Base-by-base conservation (phyloP, 2,888 invertebrate genomes). In the Orgyia antiqua region DNA sequence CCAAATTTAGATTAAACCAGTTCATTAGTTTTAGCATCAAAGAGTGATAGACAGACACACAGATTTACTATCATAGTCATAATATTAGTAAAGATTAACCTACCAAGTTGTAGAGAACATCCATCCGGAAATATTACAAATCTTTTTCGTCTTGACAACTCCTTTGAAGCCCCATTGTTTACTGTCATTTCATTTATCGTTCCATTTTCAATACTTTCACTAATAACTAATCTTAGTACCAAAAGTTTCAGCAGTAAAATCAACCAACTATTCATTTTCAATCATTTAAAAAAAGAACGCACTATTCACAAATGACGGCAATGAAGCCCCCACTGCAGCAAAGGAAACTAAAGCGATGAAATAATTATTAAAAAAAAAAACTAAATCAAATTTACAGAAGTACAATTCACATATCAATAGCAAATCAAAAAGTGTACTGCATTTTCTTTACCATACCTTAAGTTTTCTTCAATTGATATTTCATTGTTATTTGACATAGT, bases 91-190 rank as follows among this genome's bases (percentile, higher is more conserved):
- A n/a, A n/a, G 12, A 20, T 25, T 20, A 31, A 23, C 79, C 54
- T 58, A 88, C 89, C 87, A 56, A 90, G 84, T 77, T 90, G 89
- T 38, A 90, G 57, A 36, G 89, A 89, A 58, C 89, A 88, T 36
- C 89, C 89, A 44, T 88, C 87, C 28, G 89, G 89, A 68, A 89
- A 89, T 55, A 87, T 75, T 58, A 90, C 58, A 66, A 87, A 89
- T 61, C 90, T 86, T 67, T 88, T 89, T 51, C 79, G 76, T 48
- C 89, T 77, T 17, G 89, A 88, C 54, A 89, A 59, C 27, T 68
- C 46, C 51, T 59, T 67, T 31, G 70, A 58, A 45, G 45, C 51
- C 36, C 51, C 58, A 54, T 64, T 68, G 45, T 44, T 52, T 27
- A 51, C 59, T 19, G 45, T 46, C 49, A 59, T 59, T 34, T 53